Evolutionary conservation across 2,888 invertebrate genomes (phyloP).

Genomic region (Portevinia maculata): DNA sequence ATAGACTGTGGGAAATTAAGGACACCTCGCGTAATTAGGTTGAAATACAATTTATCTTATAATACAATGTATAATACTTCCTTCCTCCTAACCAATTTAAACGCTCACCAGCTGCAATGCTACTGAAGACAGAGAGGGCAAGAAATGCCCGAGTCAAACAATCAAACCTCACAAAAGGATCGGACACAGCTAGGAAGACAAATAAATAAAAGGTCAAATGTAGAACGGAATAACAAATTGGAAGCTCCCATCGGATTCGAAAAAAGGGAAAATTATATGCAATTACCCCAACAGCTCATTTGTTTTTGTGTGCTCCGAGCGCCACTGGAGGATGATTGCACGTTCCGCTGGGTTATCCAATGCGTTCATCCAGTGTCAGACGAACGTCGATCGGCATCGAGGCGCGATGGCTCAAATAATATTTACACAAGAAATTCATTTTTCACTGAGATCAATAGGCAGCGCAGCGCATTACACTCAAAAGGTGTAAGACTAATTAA

Average conservation of each 20-base stretch:
- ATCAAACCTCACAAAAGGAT: constrained; percentile 70
- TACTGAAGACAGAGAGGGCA: constrained; percentile 9
- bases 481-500: constrained; percentile 74
- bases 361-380: constrained; percentile 43
- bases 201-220: constrained; percentile 48
- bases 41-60: constrained; percentile 56
- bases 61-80: constrained; percentile 6
- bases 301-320: constrained; percentile 58
- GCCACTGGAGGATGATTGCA: constrained; percentile 64
- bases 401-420: constrained; percentile 53
- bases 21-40: constrained; percentile 65
- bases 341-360: constrained; percentile 66
- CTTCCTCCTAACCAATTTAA: constrained; percentile 14
- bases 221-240: constrained; percentile 54
- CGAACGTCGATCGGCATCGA: constrained; percentile 34
- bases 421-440: constrained; percentile 71
- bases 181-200: constrained; percentile 44
- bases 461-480: constrained; percentile 38
- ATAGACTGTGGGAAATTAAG: constrained; percentile 52
- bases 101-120: constrained; percentile 58
- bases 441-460: constrained; percentile 64
- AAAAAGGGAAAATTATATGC: constrained; percentile 73
- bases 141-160: constrained; percentile 60
- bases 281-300: constrained; percentile 74
- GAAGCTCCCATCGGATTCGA: constrained; percentile 69